These are phyloP conservation scores for Oscheius sp. DNA, from an alignment of 2,888 invertebrate genomes.

Conservation along the genomic window DNA sequence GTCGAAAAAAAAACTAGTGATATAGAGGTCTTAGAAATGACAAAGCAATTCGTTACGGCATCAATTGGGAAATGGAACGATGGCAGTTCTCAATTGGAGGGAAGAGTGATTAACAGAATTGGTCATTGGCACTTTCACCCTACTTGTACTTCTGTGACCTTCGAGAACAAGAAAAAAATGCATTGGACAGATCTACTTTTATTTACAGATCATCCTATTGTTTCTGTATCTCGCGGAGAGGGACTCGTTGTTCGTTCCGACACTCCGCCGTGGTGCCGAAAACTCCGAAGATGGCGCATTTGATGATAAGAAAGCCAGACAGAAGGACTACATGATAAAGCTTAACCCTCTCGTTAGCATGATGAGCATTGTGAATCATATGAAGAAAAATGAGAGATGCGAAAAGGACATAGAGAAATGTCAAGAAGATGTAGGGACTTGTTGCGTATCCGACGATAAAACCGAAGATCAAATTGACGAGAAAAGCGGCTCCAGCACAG, in stretches of 20 bases:
- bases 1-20: constrained; percentile 24
- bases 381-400: constrained; percentile 3
- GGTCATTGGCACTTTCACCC: constrained; percentile 1
- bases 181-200: background rate
- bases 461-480: constrained; percentile 9
- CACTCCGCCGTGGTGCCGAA: constrained; percentile 10
- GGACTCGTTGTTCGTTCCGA: too few species aligned
- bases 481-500: background rate
- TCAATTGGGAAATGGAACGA: too few species aligned
- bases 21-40: too few species aligned
- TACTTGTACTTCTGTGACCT: too few species aligned
- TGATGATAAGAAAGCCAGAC: constrained; percentile 11
- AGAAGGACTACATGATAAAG: constrained; percentile 10
- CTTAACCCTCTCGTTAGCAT: background rate
- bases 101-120: background rate
- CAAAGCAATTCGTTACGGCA: too few species aligned
- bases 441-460: background rate
- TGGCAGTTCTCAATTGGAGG: background rate
- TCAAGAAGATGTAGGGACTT: constrained; percentile 3
- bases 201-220: background rate
- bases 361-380: background rate
- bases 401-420: constrained; percentile 8
- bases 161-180: background rate
- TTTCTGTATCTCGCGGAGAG: background rate
- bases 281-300: constrained; percentile 6